These are phyloP conservation scores for Oryzias curvinotus DNA, from an alignment of 2,113 vertebrate genomes.

Conservation along the genomic window DNA sequence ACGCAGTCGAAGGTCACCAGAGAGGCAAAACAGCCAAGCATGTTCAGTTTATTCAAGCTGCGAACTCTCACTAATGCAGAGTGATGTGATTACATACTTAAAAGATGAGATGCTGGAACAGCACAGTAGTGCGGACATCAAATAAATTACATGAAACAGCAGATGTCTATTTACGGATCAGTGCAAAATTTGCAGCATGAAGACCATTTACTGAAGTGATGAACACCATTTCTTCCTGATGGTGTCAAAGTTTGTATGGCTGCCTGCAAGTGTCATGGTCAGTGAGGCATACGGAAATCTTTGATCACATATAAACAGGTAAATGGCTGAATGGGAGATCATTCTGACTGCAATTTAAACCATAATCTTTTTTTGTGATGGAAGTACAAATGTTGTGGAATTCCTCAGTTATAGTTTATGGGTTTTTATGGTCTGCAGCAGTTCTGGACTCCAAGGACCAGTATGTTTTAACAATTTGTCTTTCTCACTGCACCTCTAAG, in stretches of 20 bases:
- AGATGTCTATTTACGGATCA: slow-evolving; percentile 21
- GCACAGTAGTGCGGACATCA: slow-evolving; percentile 20
- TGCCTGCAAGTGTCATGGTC: slow-evolving; percentile 31
- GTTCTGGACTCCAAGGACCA: no score
- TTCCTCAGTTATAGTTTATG: no score
- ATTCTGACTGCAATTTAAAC: no score
- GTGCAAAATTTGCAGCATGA: slow-evolving; percentile 16
- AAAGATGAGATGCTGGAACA: slow-evolving; percentile 20
- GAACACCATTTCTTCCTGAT: slow-evolving; percentile 53
- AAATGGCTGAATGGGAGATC: no score
- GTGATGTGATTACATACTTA: slow-evolving; percentile 23
- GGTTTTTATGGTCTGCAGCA: no score
- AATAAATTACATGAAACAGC: slow-evolving; percentile 28
- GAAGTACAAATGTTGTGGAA: no score
- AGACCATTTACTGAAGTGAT: slow-evolving; percentile 43
- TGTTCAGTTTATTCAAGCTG: slow-evolving; percentile 31
- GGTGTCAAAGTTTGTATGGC: slow-evolving; percentile 19
- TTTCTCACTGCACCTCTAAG: no score
- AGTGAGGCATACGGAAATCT: no score
- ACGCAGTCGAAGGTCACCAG: slow-evolving; percentile 19
- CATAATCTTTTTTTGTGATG: no score
- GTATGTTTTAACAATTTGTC: no score
- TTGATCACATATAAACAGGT: no score
- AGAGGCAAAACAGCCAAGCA: slow-evolving; percentile 1
- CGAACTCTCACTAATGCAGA: slow-evolving; percentile 4